A percentile compares a stretch with the other conserved stretches of the same genome.
Evolutionary conservation across 2,888 invertebrate genomes (phyloP).

Genomic region (Oxyteleia sp.): DNA sequence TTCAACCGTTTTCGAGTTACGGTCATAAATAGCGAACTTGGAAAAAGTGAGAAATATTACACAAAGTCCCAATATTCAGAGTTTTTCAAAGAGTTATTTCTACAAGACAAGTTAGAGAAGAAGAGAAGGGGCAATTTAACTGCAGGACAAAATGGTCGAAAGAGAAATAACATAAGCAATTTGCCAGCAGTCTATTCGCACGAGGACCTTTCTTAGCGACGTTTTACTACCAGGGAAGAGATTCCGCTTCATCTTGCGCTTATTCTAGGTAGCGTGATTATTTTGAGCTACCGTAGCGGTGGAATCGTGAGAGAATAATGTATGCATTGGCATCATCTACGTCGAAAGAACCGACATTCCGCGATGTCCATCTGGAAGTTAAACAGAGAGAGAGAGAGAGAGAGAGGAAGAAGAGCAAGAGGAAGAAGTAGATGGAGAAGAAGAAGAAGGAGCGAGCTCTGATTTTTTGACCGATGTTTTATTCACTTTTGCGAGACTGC

Average conservation of each 20-base stretch:
- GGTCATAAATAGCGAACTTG: too few species aligned
- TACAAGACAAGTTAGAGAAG: too few species aligned
- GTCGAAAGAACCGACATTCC: slow-evolving; percentile 53
- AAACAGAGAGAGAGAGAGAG: neutral
- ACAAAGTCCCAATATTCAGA: too few species aligned
- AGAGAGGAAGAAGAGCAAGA: slow-evolving; percentile 8
- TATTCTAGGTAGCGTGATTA: slow-evolving; percentile 76
- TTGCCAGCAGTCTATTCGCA: too few species aligned
- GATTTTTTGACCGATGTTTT: slow-evolving; percentile 65
- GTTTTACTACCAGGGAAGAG: slow-evolving; percentile 25
- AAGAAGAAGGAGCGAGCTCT: slow-evolving; percentile 24
- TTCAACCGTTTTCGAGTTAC: too few species aligned
- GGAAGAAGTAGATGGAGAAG: too few species aligned
- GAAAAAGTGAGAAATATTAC: too few species aligned
- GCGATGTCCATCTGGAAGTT: slow-evolving; percentile 43
- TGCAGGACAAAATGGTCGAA: too few species aligned
- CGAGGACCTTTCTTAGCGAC: too few species aligned
- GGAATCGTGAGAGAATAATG: slow-evolving; percentile 72
- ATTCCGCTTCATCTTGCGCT: slow-evolving; percentile 50
- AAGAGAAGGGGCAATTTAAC: too few species aligned
- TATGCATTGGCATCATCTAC: slow-evolving; percentile 73
- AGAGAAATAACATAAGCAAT: too few species aligned
- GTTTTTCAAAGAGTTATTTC: too few species aligned
- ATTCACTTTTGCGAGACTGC: slow-evolving; percentile 65
- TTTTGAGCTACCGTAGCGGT: slow-evolving; percentile 72